Evolutionary conservation across 2,797 vertebrate genomes (phyloP).

Genomic region (Tangara arthus): DNA sequence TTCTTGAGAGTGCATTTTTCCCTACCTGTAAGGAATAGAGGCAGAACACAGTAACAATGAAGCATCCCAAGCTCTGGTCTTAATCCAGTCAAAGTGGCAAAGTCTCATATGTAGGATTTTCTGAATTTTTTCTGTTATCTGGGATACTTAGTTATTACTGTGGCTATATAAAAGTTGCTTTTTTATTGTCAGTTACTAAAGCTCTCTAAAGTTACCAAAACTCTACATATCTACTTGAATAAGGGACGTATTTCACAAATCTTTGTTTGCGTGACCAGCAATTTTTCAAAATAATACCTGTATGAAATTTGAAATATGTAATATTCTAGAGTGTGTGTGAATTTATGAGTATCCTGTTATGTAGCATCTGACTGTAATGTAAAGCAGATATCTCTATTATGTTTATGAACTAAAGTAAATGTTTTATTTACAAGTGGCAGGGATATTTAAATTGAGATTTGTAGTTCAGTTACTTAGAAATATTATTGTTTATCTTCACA

Average conservation of each 20-base stretch:
- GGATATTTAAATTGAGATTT: neutral
- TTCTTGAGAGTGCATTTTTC: neutral
- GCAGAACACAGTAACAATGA: neutral
- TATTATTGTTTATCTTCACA: constrained; percentile 65
- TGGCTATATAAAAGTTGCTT: neutral
- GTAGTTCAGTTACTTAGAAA: neutral
- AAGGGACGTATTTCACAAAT: neutral
- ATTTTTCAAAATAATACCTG: neutral
- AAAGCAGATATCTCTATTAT: neutral
- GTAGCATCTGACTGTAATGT: neutral
- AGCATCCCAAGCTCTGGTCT: neutral
- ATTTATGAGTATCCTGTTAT: neutral
- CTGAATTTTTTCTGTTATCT: neutral
- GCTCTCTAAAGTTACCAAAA: neutral
- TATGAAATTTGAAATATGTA: neutral
- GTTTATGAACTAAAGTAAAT: neutral
- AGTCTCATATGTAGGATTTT: neutral
- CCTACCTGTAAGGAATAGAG: neutral
- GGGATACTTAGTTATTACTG: neutral
- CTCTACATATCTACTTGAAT: neutral
- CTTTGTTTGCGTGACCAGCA: neutral
- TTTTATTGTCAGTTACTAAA: neutral
- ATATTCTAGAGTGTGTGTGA: neutral
- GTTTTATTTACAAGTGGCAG: neutral
- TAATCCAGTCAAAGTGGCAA: neutral